Conservation (phyloP, 2,888 invertebrate genomes). For the Trichacis sp. region DNA sequence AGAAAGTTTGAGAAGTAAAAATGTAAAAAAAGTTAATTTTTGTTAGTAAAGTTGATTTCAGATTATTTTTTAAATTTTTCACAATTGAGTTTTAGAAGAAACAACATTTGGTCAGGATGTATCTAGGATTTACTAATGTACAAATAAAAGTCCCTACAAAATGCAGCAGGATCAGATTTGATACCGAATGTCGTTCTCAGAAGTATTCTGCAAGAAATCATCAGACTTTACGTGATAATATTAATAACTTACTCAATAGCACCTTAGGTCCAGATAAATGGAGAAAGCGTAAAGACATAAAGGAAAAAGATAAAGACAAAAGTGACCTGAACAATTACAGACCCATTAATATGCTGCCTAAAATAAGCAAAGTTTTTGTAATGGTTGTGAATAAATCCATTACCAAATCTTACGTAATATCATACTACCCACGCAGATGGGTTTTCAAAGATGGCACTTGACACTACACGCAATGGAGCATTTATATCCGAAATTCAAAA, state of each 20-base stretch:
- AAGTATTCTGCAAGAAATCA: constrained; percentile 8
- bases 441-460: constrained; percentile 19
- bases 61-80: too few species aligned
- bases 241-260: constrained; percentile 43
- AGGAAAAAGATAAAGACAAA: constrained; percentile 10
- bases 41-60: too few species aligned
- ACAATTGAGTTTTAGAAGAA: too few species aligned
- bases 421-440: constrained; percentile 21
- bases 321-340: constrained; percentile 33
- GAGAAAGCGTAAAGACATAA: constrained; percentile 44
- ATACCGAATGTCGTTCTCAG: constrained; percentile 20
- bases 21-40: too few species aligned
- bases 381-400: constrained; percentile 27
- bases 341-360: constrained; percentile 44
- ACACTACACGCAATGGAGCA: constrained; percentile 33
- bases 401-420: background rate
- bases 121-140: too few species aligned
- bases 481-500: constrained; percentile 12
- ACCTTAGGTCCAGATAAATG: constrained; percentile 46
- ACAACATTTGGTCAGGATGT: too few species aligned
- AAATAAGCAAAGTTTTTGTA: constrained; percentile 45
- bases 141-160: constrained; percentile 4
- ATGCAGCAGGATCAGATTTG: constrained; percentile 11
- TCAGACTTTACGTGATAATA: constrained; percentile 14
- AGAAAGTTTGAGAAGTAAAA: too few species aligned